phyloP scores from a whole-genome alignment of 2,888 invertebrate genomes.

The Drosophila meridionalis region DNA sequence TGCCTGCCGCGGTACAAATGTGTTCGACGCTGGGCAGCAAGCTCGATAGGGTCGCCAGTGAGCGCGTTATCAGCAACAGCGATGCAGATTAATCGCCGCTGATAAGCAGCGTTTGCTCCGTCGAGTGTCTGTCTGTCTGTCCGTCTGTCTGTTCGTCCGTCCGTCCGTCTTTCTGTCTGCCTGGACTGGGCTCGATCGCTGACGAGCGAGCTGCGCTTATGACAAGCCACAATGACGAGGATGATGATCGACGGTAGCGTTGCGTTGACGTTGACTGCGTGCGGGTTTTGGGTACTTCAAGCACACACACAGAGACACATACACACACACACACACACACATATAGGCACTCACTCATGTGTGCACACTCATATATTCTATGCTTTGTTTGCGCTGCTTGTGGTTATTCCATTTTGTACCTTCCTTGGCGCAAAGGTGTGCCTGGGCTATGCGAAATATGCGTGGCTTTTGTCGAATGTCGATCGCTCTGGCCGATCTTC shows the following conservation, averaged over 20 bases:
- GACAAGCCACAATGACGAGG: constrained; percentile 57
- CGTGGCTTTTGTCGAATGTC: constrained; percentile 68
- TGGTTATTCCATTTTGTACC: constrained; percentile 56
- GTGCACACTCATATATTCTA: constrained; percentile 49
- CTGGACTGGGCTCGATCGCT: constrained; percentile 46
- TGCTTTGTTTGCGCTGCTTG: constrained; percentile 49
- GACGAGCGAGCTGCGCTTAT: constrained; percentile 63
- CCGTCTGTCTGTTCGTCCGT: neutral
- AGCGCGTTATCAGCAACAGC: constrained; percentile 75
- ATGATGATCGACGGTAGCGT: constrained; percentile 78
- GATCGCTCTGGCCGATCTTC: constrained; percentile 66
- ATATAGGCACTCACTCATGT: constrained; percentile 3
- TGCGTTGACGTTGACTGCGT: constrained; percentile 66
- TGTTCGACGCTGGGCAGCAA: constrained; percentile 59
- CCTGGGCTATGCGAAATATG: constrained; percentile 79
- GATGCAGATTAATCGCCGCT: constrained; percentile 82
- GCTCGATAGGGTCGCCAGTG: constrained; percentile 68
- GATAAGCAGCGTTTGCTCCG: constrained; percentile 69
- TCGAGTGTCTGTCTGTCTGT: constrained; percentile 37
- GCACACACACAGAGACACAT: neutral
- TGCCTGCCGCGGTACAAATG: constrained; percentile 50
- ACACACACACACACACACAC: neutral
- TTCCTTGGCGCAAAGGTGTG: constrained; percentile 64
- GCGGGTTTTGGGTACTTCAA: constrained; percentile 59
- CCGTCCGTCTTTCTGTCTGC: constrained; percentile 24